Conservation (phyloP, 2,113 vertebrate species). For the Acrocephalus arundinaceus region DNA sequence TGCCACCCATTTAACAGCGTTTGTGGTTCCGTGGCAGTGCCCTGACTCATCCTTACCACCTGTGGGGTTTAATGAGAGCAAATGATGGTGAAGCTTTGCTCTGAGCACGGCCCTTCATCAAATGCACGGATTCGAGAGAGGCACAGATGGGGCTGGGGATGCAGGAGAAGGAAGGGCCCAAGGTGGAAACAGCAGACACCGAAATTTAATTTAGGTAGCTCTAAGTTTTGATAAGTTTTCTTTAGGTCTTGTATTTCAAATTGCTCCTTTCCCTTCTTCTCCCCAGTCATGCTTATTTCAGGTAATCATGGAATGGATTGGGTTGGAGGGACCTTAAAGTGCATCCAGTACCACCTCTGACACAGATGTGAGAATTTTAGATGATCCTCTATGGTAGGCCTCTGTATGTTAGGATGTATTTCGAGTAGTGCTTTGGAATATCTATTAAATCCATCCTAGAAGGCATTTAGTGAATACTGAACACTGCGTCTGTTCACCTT, state of each 20-base stretch:
- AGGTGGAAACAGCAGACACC: not conserved
- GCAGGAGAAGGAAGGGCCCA: not conserved
- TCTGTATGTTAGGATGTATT: too few relatives aligned
- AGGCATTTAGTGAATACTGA: too few relatives aligned
- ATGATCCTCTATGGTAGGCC: too few relatives aligned
- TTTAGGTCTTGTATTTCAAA: not conserved
- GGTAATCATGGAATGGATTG: not conserved
- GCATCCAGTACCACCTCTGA: fast-evolving
- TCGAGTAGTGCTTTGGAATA: too few relatives aligned
- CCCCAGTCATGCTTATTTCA: not conserved
- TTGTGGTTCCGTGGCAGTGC: not conserved
- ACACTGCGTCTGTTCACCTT: too few relatives aligned
- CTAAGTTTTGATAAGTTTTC: not conserved
- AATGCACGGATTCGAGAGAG: not conserved
- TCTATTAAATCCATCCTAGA: too few relatives aligned
- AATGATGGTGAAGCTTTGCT: not conserved
- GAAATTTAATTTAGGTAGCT: not conserved
- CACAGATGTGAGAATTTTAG: too few relatives aligned
- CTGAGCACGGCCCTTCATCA: not conserved
- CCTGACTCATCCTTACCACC: not conserved
- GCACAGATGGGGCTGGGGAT: not conserved
- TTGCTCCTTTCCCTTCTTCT: not conserved
- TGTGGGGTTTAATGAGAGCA: not conserved
- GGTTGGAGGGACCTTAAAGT: fast-evolving
- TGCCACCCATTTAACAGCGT: fast-evolving